These are phyloP conservation scores for Podarcis cretensis DNA, from an alignment of 2,113 vertebrate species.

Conservation along the genomic window DNA sequence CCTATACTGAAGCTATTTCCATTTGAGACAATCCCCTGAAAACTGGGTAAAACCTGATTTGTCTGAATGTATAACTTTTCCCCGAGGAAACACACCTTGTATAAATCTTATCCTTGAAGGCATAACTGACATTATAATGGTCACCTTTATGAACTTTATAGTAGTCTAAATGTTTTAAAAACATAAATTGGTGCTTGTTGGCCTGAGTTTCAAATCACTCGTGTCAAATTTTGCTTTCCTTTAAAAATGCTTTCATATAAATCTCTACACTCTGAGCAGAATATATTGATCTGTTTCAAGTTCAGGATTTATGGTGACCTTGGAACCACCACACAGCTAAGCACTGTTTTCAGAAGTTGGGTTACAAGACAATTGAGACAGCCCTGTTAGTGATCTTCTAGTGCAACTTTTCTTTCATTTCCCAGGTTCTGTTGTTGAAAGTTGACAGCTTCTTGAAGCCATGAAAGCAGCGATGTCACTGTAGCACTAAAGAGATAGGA, in stretches of 20 bases:
- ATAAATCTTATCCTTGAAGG: neutral
- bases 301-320: slow-evolving; percentile 13
- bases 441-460: neutral
- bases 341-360: neutral
- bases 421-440: neutral
- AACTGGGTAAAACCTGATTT: neutral
- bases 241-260: slow-evolving; percentile 22
- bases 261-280: neutral
- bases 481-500: neutral
- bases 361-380: neutral
- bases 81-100: neutral
- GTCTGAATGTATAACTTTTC: neutral
- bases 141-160: slow-evolving; percentile 1
- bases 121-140: neutral
- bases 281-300: slow-evolving; percentile 24
- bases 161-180: neutral
- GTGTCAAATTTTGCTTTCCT: neutral
- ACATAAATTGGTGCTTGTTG: neutral
- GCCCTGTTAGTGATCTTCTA: neutral
- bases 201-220: neutral
- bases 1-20: neutral
- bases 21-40: neutral
- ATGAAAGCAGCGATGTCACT: neutral
- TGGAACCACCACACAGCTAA: slow-evolving; percentile 3
- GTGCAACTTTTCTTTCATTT: slow-evolving; percentile 6